Conservation (phyloP, 2,113 vertebrate genomes). For the Zosterops japonicus region DNA sequence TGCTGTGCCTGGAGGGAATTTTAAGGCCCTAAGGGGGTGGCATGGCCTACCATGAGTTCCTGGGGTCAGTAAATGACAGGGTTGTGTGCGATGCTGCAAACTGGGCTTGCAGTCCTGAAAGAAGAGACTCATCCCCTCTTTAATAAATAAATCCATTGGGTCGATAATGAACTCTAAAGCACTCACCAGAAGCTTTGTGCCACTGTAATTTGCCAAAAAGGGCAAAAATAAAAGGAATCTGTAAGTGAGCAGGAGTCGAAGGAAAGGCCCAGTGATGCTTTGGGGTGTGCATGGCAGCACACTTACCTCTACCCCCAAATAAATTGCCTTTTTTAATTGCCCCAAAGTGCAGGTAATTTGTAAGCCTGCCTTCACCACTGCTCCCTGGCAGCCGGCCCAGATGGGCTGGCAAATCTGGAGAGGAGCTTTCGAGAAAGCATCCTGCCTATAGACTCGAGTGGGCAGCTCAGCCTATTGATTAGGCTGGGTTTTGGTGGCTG, state of each 20-base stretch:
- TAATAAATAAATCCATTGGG: neutral
- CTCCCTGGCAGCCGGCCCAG: conserved; percentile 8
- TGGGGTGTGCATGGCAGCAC: neutral
- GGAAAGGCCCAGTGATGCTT: neutral
- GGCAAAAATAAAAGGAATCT: neutral
- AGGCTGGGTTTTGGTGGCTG: neutral
- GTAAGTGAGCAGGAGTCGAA: neutral
- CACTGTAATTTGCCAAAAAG: neutral
- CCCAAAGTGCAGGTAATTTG: conserved; percentile 49
- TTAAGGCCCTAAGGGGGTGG: neutral
- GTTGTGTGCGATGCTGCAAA: neutral
- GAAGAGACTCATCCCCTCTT: neutral
- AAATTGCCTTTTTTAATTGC: conserved; percentile 48
- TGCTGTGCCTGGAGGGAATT: neutral
- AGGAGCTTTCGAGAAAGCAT: neutral
- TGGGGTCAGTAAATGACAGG: neutral
- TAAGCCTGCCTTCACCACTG: neutral
- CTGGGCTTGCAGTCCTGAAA: neutral
- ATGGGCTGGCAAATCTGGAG: neutral
- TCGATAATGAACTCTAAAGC: neutral
- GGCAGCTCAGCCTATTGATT: neutral
- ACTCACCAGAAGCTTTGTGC: neutral
- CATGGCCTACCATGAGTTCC: accelerated
- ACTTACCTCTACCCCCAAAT: neutral
- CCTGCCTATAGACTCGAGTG: accelerated